Conservation (phyloP, 1,140 invertebrate species). For the Achroia grisella region DNA sequence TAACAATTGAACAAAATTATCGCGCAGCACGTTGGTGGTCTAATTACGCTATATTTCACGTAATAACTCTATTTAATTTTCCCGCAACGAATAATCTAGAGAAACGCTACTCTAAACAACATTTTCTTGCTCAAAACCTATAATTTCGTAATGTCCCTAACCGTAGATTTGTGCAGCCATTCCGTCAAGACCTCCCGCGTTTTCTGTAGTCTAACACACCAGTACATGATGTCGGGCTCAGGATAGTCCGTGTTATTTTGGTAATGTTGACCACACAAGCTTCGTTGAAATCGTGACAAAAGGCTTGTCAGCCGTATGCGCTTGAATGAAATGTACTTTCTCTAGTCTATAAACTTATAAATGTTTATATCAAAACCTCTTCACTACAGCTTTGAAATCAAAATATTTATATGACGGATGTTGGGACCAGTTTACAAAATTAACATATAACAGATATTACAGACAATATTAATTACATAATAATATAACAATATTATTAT, state of each 20-base stretch:
- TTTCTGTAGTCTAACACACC: background rate
- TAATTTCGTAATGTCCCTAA: conserved; percentile 37
- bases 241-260: conserved; percentile 18
- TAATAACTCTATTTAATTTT: conserved; percentile 23
- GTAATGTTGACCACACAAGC: conserved; percentile 33
- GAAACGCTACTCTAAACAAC: conserved; percentile 27
- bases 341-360: no score
- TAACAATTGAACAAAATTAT: no score
- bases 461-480: no score
- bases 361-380: no score
- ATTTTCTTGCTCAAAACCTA: conserved; percentile 38
- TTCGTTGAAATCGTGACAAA: conserved; percentile 22
- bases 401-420: no score
- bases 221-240: background rate
- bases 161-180: conserved; percentile 9
- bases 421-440: no score
- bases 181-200: conserved; percentile 11
- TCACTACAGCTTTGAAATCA: no score
- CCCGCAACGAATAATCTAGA: conserved; percentile 15
- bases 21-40: conserved; percentile 3
- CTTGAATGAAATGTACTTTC: no score
- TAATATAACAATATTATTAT: no score
- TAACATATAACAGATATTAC: no score
- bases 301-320: no score
- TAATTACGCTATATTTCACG: background rate